Conservation (phyloP, 2,113 vertebrate genomes). For the Mobula birostris region DNA sequence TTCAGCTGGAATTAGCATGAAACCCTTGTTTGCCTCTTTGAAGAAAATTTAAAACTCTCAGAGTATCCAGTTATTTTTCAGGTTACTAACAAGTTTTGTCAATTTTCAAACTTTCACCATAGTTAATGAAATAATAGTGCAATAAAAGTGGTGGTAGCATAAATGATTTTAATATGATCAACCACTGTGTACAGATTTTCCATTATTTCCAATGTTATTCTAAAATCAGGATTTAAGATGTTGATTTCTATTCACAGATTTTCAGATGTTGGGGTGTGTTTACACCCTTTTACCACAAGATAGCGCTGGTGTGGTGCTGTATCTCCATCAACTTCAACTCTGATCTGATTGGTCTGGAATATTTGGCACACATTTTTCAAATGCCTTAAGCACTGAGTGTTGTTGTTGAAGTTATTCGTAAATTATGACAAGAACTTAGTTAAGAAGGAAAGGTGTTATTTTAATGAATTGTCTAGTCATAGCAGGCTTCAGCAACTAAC, state of each 20-base stretch:
- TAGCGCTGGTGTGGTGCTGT: neutral
- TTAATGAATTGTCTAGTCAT: neutral
- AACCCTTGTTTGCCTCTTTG: neutral
- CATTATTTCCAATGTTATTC: neutral
- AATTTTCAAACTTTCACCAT: neutral
- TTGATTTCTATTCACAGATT: neutral
- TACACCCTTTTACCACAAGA: constrained; percentile 9
- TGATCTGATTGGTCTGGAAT: neutral
- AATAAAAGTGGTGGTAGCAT: neutral
- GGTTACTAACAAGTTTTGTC: neutral
- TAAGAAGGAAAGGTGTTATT: neutral
- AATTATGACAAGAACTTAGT: neutral
- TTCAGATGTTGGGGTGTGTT: neutral
- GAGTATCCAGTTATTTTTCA: neutral
- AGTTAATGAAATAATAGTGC: too few species aligned
- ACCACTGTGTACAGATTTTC: neutral
- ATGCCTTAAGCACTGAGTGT: neutral
- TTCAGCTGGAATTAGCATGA: neutral
- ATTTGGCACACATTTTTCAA: neutral
- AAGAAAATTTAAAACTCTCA: neutral
- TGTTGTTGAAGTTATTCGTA: neutral
- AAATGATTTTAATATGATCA: neutral
- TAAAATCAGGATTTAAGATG: neutral
- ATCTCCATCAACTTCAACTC: neutral
- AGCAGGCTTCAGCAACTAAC: neutral